Evolutionary conservation across 30 jellyfish, hydroid and myxozoan genomes (phyloP).

Genomic region (Hydractinia symbiolongicarpus): DNA sequence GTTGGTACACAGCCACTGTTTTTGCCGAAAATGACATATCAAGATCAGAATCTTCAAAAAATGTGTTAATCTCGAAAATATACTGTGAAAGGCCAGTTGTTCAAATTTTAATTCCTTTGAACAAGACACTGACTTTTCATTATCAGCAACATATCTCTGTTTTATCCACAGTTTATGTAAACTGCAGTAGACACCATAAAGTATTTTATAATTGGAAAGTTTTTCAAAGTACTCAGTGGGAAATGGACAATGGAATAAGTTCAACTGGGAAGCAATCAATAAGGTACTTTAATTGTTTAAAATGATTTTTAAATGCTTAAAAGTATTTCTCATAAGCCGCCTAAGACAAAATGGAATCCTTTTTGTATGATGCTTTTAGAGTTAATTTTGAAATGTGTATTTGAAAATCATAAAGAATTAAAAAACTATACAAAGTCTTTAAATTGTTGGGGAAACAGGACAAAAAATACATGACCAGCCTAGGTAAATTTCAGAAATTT

Average conservation of each 20-base stretch:
- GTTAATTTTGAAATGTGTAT: too few relatives aligned
- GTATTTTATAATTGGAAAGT: conserved; percentile 9
- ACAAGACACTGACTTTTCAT: neutral
- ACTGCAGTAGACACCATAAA: neutral
- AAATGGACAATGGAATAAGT: conserved; percentile 3
- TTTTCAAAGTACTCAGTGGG: conserved; percentile 19
- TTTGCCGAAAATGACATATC: neutral
- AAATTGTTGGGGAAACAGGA: too few relatives aligned
- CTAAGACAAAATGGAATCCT: too few relatives aligned
- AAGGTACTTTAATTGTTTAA: neutral
- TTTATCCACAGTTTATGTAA: neutral
- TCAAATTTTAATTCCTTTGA: neutral
- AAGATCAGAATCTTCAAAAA: neutral
- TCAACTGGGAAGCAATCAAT: conserved; percentile 17
- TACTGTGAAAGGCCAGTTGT: conserved; percentile 12
- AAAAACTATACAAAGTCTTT: too few relatives aligned
- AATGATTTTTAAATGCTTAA: too few relatives aligned
- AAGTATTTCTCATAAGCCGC: too few relatives aligned
- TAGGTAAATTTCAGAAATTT: too few relatives aligned
- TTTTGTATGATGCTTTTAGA: too few relatives aligned
- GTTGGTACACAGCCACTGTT: neutral
- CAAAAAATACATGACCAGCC: too few relatives aligned
- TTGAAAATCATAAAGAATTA: too few relatives aligned
- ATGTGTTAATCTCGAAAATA: conserved; percentile 8
- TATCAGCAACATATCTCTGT: conserved; percentile 5